Evolutionary conservation across 2,888 invertebrate species (phyloP).

Genomic region (Orgyia antiqua): DNA sequence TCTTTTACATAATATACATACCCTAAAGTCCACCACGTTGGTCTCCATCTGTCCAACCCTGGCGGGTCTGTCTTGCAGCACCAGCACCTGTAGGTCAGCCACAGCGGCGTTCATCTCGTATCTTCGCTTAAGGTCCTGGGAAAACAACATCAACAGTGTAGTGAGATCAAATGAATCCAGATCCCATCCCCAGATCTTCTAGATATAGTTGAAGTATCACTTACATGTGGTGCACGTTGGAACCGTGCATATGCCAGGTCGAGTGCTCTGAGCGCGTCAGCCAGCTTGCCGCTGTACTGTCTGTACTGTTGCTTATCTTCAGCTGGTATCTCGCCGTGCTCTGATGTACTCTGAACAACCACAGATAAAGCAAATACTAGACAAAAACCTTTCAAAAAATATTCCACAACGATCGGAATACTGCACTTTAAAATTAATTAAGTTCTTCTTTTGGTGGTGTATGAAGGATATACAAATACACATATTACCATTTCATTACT

Average conservation of each 20-base stretch:
- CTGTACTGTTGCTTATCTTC: slow-evolving; percentile 31
- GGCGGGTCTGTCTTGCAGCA: slow-evolving; percentile 41
- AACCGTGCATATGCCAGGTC: slow-evolving; percentile 45
- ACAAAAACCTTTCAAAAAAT: no score
- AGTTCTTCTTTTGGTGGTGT: no score
- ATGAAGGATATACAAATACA: no score
- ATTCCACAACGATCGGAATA: no score
- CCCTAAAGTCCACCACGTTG: slow-evolving; percentile 59
- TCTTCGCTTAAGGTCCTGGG: slow-evolving; percentile 41
- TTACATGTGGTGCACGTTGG: slow-evolving; percentile 41
- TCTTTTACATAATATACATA: no score
- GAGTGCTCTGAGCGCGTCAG: slow-evolving; percentile 34
- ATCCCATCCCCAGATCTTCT: no score
- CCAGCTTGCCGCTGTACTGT: slow-evolving; percentile 33
- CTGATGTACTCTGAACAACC: slow-evolving; percentile 38
- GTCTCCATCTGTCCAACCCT: slow-evolving; percentile 27
- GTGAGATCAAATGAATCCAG: no score
- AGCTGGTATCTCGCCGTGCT: slow-evolving; percentile 21
- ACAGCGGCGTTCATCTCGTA: slow-evolving; percentile 46
- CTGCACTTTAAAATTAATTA: no score
- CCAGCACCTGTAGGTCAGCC: slow-evolving; percentile 45
- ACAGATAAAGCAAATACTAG: no score
- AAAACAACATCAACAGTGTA: slow-evolving; percentile 1
- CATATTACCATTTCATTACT: no score
- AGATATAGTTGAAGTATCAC: no score